Evolutionary conservation across 2,113 vertebrate genomes (phyloP).

Genomic region (Mobula hypostoma): DNA sequence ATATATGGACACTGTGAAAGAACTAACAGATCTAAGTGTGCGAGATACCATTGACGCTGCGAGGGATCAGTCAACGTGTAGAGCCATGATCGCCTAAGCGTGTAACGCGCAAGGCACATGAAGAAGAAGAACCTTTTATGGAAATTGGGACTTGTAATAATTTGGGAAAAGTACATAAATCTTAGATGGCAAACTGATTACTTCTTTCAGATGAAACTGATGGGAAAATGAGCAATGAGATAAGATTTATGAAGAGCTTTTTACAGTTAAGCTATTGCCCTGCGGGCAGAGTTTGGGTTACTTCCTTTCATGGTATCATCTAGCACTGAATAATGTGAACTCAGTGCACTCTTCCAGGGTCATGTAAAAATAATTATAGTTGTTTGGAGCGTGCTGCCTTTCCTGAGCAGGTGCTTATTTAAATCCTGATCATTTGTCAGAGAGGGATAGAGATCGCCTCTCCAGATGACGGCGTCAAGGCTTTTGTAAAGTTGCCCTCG

Average conservation of each 20-base stretch:
- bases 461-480: background rate
- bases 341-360: background rate
- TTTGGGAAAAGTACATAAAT: background rate
- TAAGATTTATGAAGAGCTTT: background rate
- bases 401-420: background rate
- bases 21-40: no score
- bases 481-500: background rate
- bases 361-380: slow-evolving; percentile 29
- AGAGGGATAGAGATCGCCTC: background rate
- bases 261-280: background rate
- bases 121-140: no score
- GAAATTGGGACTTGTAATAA: background rate
- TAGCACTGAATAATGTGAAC: background rate
- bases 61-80: no score
- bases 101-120: no score
- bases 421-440: background rate
- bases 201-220: background rate
- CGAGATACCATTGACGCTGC: no score
- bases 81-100: no score
- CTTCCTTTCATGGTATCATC: background rate
- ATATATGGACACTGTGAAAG: no score
- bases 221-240: background rate
- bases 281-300: background rate
- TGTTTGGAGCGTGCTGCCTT: background rate
- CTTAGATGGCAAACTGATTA: background rate